Evolutionary conservation across 2,888 invertebrate genomes (phyloP).

Genomic region (Drosophila greeni): DNA sequence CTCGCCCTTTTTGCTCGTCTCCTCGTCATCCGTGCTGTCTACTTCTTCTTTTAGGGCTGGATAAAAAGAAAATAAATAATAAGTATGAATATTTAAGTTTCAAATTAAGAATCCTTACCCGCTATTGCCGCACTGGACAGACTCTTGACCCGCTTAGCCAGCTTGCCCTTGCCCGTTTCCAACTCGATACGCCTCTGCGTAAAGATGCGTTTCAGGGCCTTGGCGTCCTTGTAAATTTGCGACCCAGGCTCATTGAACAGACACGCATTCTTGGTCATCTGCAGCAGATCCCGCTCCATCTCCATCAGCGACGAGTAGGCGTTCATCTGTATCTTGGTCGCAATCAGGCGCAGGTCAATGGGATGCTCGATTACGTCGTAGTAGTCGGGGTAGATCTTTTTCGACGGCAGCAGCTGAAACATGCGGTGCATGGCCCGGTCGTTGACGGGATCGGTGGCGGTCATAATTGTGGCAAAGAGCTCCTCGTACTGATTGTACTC

Average conservation of each 20-base stretch:
- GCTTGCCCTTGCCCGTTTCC: constrained; percentile 82
- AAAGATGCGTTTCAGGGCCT: constrained; percentile 87
- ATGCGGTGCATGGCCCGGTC: constrained; percentile 90
- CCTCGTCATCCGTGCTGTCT: constrained; percentile 83
- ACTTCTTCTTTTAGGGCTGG: constrained; percentile 81
- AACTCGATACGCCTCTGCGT: constrained; percentile 85
- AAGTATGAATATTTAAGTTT: background rate
- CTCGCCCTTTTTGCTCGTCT: constrained; percentile 81
- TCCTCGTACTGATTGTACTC: constrained; percentile 90
- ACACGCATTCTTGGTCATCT: constrained; percentile 97
- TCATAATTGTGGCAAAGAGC: constrained; percentile 91
- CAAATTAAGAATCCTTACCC: constrained; percentile 40
- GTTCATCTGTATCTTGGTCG: constrained; percentile 91
- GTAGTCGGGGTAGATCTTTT: constrained; percentile 96
- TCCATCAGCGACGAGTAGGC: constrained; percentile 88
- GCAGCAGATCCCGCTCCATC: constrained; percentile 91
- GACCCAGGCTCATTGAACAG: constrained; percentile 97
- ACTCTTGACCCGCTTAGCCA: constrained; percentile 77
- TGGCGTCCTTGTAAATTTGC: constrained; percentile 97
- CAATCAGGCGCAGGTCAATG: constrained; percentile 95
- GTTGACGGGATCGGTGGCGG: constrained; percentile 87
- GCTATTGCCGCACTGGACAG: constrained; percentile 73
- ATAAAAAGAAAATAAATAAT: background rate
- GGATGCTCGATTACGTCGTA: constrained; percentile 96
- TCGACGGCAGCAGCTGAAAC: constrained; percentile 95